Evolutionary conservation across 2,888 invertebrate species (phyloP).

Genomic region (Epirrhoe tristata): DNA sequence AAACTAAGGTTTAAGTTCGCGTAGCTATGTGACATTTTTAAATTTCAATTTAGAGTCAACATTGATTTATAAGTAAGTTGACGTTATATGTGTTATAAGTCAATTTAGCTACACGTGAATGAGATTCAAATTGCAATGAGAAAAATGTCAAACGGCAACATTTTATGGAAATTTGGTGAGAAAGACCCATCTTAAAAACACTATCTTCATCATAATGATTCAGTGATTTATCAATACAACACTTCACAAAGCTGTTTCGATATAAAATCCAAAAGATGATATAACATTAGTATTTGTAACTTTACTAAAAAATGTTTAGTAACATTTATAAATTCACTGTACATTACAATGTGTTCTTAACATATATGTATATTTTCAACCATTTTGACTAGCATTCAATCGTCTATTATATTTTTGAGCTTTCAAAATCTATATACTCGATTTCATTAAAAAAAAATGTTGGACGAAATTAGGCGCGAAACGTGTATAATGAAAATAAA

Average conservation of each 20-base stretch:
- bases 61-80: too few species aligned
- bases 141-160: background rate
- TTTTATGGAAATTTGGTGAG: conserved; percentile 2
- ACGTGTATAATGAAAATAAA: conserved; percentile 32
- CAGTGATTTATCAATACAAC: conserved; percentile 1
- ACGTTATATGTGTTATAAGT: too few species aligned
- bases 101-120: background rate
- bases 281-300: conserved; percentile 18
- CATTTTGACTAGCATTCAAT: conserved; percentile 47
- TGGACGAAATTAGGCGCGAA: conserved; percentile 40
- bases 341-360: conserved; percentile 27
- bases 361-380: conserved; percentile 34
- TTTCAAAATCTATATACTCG: conserved; percentile 36
- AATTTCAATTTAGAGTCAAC: too few species aligned
- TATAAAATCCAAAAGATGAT: conserved; percentile 22
- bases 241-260: conserved; percentile 3
- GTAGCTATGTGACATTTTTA: too few species aligned
- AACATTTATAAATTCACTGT: conserved; percentile 29
- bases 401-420: conserved; percentile 45
- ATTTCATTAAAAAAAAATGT: conserved; percentile 34
- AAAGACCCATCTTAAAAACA: conserved; percentile 1
- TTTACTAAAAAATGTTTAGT: conserved; percentile 15
- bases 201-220: conserved; percentile 2
- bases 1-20: too few species aligned
- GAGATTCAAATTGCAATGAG: background rate